Evolutionary conservation across 2,113 vertebrate genomes (phyloP).

Genomic region (Lampris incognitus): DNA sequence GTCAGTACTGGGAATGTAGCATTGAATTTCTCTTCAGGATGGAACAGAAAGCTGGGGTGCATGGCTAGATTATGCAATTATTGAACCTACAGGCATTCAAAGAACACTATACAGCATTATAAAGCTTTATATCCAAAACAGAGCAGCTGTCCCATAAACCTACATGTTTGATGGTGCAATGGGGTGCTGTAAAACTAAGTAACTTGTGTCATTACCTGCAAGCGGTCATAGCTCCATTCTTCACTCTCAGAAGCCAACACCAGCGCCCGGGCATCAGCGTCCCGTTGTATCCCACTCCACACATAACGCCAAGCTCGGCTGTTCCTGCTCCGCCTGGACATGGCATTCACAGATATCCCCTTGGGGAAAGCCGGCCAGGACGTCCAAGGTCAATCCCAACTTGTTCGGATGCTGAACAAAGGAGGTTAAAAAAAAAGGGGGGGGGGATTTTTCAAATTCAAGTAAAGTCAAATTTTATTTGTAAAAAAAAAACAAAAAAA

Average conservation of each 20-base stretch:
- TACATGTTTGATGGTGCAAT: not conserved
- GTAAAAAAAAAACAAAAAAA: no score
- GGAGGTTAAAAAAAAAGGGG: slow-evolving; percentile 26
- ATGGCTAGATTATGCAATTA: no score
- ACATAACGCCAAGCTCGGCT: slow-evolving; percentile 93
- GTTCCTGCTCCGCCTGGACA: slow-evolving; percentile 91
- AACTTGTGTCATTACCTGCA: slow-evolving; percentile 85
- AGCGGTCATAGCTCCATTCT: slow-evolving; percentile 87
- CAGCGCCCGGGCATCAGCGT: slow-evolving; percentile 83
- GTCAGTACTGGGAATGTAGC: no score
- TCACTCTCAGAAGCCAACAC: slow-evolving; percentile 79
- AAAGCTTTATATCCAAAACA: not conserved
- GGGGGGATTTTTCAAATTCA: not conserved
- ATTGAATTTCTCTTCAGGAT: no score
- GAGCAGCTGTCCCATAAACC: not conserved
- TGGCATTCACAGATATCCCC: slow-evolving; percentile 64
- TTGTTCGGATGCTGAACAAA: slow-evolving; percentile 37
- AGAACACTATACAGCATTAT: not conserved
- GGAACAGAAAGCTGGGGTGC: no score
- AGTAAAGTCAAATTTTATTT: no score
- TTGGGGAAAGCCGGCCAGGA: not conserved
- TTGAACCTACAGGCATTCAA: no score
- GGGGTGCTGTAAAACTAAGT: not conserved
- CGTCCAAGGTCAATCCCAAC: slow-evolving; percentile 11
- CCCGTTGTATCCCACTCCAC: slow-evolving; percentile 88